Percentiles rank a stretch among this genome's conserved stretches.
These are phyloP conservation scores for Apis dorsata DNA, from an alignment of 1,140 invertebrate genomes.

Conservation along the genomic window DNA sequence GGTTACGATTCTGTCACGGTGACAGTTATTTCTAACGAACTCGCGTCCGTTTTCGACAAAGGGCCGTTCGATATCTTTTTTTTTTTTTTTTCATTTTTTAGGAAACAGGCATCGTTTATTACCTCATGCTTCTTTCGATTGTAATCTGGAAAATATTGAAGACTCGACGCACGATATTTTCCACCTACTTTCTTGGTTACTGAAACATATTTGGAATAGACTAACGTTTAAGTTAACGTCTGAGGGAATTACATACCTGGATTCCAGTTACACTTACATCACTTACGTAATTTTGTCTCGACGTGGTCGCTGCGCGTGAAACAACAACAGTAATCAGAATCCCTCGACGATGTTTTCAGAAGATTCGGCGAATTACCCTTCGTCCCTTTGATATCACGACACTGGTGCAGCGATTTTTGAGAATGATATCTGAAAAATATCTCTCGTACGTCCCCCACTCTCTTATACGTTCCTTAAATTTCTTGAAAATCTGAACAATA, in stretches of 20 bases:
- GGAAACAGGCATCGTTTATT: conserved; percentile 6
- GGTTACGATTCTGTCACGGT: background rate
- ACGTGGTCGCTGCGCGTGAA: conserved; percentile 17
- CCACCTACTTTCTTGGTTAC: conserved; percentile 10
- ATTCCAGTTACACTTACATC: conserved; percentile 71
- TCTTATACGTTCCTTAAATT: background rate
- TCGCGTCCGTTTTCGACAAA: background rate
- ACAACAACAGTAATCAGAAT: conserved; percentile 26
- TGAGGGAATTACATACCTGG: background rate
- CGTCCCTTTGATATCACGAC: conserved; percentile 22
- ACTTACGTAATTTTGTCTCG: conserved; percentile 76
- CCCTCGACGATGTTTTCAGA: conserved; percentile 42
- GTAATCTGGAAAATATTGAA: conserved; percentile 17
- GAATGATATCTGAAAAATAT: background rate
- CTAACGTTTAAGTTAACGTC: background rate
- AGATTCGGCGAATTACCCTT: conserved; percentile 17
- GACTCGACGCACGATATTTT: conserved; percentile 7
- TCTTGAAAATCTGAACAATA: background rate
- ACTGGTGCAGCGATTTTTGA: conserved; percentile 17
- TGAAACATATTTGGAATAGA: conserved; percentile 26
- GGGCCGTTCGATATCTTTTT: no score
- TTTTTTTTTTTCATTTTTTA: no score
- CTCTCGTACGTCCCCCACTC: no score
- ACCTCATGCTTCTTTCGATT: conserved; percentile 62
- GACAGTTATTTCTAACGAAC: background rate